These are phyloP conservation scores for Psittacula cyanocephala DNA, from an alignment of 2,113 vertebrate genomes.

Conservation along the genomic window DNA sequence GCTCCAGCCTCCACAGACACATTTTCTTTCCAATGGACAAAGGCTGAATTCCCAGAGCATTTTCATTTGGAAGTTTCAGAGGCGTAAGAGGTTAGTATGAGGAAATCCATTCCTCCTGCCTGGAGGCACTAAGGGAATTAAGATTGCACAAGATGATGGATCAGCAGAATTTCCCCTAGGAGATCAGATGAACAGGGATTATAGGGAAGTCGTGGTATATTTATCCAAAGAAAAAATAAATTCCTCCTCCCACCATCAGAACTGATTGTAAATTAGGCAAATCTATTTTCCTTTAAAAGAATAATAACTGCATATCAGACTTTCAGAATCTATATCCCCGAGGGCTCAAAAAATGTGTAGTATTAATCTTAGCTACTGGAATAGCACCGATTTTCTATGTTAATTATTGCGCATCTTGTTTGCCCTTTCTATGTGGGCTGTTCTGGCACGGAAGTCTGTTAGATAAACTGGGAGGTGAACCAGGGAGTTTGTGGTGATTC, in stretches of 20 bases:
- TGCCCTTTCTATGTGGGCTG: neutral
- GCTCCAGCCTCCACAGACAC: neutral
- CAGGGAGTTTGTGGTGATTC: neutral
- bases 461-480: neutral
- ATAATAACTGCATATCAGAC: slow-evolving; percentile 23
- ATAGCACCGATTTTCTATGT: neutral
- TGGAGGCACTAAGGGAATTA: slow-evolving; percentile 8
- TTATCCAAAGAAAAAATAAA: slow-evolving; percentile 50
- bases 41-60: neutral
- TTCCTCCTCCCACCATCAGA: slow-evolving; percentile 44
- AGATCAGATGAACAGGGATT: slow-evolving; percentile 71
- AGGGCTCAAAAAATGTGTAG: neutral
- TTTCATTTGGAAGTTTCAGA: neutral
- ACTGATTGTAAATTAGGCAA: slow-evolving; percentile 62
- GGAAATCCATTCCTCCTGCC: slow-evolving; percentile 31
- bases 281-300: slow-evolving; percentile 50
- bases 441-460: neutral
- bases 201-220: slow-evolving; percentile 42
- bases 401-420: neutral
- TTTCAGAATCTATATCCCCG: neutral
- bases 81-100: neutral
- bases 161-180: slow-evolving; percentile 26
- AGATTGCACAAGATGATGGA: slow-evolving; percentile 19
- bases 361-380: neutral
- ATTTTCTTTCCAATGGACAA: neutral